These are phyloP conservation scores for Xestia rhomboidea DNA, from an alignment of 2,888 invertebrate species.

Conservation along the genomic window DNA sequence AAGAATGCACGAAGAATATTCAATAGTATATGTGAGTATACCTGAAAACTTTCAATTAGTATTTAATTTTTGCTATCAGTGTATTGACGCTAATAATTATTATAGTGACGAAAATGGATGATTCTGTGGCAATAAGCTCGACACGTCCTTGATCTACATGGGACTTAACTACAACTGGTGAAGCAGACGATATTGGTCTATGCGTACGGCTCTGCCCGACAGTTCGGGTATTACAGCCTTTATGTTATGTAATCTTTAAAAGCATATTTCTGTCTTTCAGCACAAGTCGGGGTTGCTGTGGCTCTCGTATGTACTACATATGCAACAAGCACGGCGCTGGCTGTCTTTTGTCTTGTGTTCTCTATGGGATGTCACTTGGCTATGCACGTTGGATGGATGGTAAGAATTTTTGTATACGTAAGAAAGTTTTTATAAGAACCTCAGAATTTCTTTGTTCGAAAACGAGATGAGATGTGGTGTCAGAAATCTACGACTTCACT, in stretches of 20 bases:
- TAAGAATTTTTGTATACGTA: conserved; percentile 55
- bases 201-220: background rate
- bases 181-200: background rate
- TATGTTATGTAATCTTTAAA: background rate
- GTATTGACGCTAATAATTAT: too few species aligned
- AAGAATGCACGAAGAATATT: conserved; percentile 82
- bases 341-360: conserved; percentile 88
- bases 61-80: background rate
- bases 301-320: conserved; percentile 81
- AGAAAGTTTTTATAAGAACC: background rate
- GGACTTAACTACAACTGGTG: background rate
- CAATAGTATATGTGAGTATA: conserved; percentile 85
- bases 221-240: background rate
- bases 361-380: conserved; percentile 90
- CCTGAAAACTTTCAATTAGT: background rate
- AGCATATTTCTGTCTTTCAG: conserved; percentile 66
- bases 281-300: conserved; percentile 71
- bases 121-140: background rate
- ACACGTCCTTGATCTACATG: background rate
- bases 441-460: background rate
- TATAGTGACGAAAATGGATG: background rate
- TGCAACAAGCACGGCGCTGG: conserved; percentile 80
- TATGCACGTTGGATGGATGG: conserved; percentile 90
- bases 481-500: background rate
- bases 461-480: background rate